These are phyloP conservation scores for Scotopteryx bipunctaria DNA, from an alignment of 2,888 invertebrate genomes.

Conservation along the genomic window DNA sequence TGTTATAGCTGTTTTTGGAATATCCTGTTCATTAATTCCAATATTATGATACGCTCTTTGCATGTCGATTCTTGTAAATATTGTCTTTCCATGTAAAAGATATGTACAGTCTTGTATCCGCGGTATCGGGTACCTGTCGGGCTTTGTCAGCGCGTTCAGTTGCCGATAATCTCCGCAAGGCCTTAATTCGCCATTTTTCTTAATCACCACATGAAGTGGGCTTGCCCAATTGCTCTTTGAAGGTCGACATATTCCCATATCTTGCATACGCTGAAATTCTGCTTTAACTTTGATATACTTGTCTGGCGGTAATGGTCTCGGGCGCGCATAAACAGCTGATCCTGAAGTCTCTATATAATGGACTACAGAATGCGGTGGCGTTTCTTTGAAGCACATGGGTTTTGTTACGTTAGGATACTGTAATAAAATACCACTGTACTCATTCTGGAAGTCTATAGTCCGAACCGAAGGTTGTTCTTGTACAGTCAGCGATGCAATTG, in stretches of 20 bases:
- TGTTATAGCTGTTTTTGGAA: background rate
- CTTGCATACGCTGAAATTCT: constrained; percentile 49
- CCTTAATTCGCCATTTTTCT: constrained; percentile 34
- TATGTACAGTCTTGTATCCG: background rate
- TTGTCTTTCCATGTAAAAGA: background rate
- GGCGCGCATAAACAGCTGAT: constrained; percentile 45
- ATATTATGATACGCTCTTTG: constrained; percentile 1
- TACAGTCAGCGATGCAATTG: too few species aligned
- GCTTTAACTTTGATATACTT: constrained; percentile 45
- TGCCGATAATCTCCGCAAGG: constrained; percentile 2
- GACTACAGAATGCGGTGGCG: constrained; percentile 24
- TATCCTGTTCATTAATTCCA: background rate
- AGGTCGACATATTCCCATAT: constrained; percentile 53
- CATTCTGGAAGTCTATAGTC: constrained; percentile 12
- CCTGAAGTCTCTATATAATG: constrained; percentile 52
- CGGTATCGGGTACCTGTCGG: background rate
- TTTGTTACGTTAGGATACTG: constrained; percentile 35
- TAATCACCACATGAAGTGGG: constrained; percentile 37
- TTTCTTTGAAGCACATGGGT: constrained; percentile 31
- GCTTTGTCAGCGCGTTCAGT: constrained; percentile 1
- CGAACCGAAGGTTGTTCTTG: constrained; percentile 7
- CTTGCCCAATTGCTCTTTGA: constrained; percentile 59
- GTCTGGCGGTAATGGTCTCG: constrained; percentile 50
- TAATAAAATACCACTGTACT: constrained; percentile 2
- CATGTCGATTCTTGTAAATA: background rate